These are phyloP conservation scores for Anaspis maculata DNA, from an alignment of 2,888 invertebrate species.

Conservation along the genomic window DNA sequence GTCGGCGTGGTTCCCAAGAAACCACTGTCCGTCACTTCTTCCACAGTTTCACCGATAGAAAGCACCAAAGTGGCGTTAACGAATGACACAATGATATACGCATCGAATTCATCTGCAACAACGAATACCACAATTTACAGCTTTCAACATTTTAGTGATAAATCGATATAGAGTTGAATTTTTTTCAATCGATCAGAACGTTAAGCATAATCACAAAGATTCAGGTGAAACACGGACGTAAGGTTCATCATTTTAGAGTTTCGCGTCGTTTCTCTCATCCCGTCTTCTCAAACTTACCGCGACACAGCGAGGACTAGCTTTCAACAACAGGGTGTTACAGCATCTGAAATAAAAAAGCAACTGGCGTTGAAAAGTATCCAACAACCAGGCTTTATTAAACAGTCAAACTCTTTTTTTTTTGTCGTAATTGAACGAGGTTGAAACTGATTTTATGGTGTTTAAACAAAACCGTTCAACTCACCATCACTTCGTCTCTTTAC, in stretches of 20 bases:
- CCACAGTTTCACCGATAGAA: slow-evolving; percentile 99
- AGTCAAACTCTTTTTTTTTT: slow-evolving; percentile 6
- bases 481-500: slow-evolving; percentile 94
- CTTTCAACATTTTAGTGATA: slow-evolving; percentile 1
- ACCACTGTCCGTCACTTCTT: slow-evolving; percentile 99
- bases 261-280: too few species aligned
- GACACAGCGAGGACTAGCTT: too few species aligned
- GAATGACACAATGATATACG: slow-evolving; percentile 99
- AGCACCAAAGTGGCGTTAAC: slow-evolving; percentile 96
- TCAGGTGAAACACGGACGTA: slow-evolving; percentile 43
- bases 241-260: slow-evolving; percentile 31
- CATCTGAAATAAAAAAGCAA: slow-evolving; percentile 52
- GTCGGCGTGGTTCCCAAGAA: slow-evolving; percentile 98
- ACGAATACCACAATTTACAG: slow-evolving; percentile 30
- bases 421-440: neutral
- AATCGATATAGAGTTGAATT: too few species aligned
- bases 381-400: slow-evolving; percentile 48
- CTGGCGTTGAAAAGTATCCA: slow-evolving; percentile 74
- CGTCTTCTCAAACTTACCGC: too few species aligned
- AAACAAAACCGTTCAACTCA: slow-evolving; percentile 46
- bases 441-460: slow-evolving; percentile 1
- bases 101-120: slow-evolving; percentile 94
- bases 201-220: slow-evolving; percentile 33
- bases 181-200: slow-evolving; percentile 18
- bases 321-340: slow-evolving; percentile 9